Percentiles rank a stretch among this genome's conserved stretches.
Conservation (phyloP, 2,113 vertebrate genomes). For the Triplophysa dalaica region DNA sequence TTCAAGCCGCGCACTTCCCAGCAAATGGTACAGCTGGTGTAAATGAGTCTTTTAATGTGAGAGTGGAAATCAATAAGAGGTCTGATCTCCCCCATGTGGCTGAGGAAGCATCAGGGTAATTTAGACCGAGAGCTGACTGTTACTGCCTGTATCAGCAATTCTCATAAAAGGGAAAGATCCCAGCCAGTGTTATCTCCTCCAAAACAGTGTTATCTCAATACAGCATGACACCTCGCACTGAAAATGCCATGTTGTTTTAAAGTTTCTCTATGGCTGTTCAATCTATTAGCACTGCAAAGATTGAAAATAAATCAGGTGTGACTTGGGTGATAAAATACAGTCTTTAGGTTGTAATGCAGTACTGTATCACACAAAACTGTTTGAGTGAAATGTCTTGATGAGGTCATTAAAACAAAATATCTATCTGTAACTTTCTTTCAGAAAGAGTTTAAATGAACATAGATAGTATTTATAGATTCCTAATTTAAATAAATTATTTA, state of each 20-base stretch:
- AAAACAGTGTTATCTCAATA: slow-evolving; percentile 14
- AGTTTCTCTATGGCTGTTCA: neutral
- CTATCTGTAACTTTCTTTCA: too few relatives aligned
- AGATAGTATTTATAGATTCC: too few relatives aligned
- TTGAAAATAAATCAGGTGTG: neutral
- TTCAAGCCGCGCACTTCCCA: neutral
- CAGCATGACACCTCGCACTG: neutral
- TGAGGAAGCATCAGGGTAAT: slow-evolving; percentile 24
- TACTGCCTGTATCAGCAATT: slow-evolving; percentile 25
- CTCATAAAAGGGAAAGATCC: slow-evolving; percentile 20
- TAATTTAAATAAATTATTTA: too few relatives aligned
- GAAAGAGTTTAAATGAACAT: too few relatives aligned
- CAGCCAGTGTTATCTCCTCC: neutral
- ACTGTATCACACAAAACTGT: neutral
- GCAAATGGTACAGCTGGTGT: slow-evolving; percentile 37
- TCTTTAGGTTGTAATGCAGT: slow-evolving; percentile 13
- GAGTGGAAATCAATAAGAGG: slow-evolving; percentile 51
- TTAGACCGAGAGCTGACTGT: slow-evolving; percentile 39
- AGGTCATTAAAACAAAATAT: too few relatives aligned
- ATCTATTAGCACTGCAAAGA: neutral
- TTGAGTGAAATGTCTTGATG: too few relatives aligned
- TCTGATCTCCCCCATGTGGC: slow-evolving; percentile 32
- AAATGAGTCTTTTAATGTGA: slow-evolving; percentile 45
- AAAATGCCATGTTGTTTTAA: neutral
- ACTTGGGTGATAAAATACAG: neutral